Evolutionary conservation across 2,113 vertebrate species (phyloP).

Genomic region (Brachypodius melanocephalos): DNA sequence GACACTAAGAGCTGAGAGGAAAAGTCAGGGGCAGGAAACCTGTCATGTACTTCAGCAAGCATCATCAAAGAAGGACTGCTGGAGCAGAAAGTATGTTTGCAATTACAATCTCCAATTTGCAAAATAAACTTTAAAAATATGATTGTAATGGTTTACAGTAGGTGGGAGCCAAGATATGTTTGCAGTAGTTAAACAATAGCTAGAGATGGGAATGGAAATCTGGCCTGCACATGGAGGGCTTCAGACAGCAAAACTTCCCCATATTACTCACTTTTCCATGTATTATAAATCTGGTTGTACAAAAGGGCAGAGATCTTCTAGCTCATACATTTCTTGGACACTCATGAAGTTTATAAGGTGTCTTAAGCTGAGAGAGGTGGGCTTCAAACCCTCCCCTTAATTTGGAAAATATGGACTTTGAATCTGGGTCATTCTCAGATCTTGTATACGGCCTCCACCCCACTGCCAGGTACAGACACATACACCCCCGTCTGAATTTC

Average conservation of each 20-base stretch:
- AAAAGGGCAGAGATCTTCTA: not conserved
- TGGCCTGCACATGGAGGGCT: not conserved
- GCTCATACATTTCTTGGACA: not conserved
- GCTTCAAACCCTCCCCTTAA: not conserved
- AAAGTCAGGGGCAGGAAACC: not conserved
- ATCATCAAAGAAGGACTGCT: not conserved
- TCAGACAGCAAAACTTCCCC: not conserved
- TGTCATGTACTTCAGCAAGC: not conserved
- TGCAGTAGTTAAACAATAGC: not conserved
- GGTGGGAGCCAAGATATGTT: not conserved
- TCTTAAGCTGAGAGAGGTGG: not conserved
- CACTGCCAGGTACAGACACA: not conserved
- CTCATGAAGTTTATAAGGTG: not conserved
- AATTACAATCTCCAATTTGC: not conserved
- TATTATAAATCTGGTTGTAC: not conserved
- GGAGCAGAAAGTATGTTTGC: not conserved
- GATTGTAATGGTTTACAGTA: not conserved
- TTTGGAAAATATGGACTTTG: not conserved
- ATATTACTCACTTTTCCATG: not conserved
- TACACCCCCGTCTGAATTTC: accelerated
- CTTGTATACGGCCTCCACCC: not conserved
- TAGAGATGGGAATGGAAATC: not conserved
- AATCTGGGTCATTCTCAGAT: not conserved
- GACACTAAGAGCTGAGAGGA: not conserved
- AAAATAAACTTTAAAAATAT: not conserved